Conservation (phyloP, 35 echinoderm and acorn worm genomes). For the Chiridota heheva region DNA sequence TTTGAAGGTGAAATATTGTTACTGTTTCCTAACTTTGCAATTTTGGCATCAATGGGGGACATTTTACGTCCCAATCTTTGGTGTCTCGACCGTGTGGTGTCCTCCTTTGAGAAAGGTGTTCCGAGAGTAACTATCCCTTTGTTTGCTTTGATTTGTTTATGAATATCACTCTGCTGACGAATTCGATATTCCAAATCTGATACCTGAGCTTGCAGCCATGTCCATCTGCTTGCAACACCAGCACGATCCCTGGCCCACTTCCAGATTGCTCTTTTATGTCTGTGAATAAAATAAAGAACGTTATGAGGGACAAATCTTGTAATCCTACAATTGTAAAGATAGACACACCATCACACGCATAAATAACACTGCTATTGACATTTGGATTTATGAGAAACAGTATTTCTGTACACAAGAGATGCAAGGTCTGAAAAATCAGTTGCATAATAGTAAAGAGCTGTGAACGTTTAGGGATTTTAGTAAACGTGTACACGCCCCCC, state of each 20-base stretch:
- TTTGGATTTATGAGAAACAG: too few species aligned
- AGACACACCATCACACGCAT: too few species aligned
- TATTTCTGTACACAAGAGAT: too few species aligned
- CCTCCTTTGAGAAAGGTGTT: conserved; percentile 69
- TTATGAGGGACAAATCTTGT: too few species aligned
- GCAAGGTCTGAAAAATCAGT: too few species aligned
- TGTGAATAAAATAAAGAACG: conserved; percentile 9
- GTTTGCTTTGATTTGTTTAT: conserved; percentile 73
- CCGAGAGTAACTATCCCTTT: conserved; percentile 81
- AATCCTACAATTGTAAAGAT: too few species aligned
- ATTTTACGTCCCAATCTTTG: conserved; percentile 65
- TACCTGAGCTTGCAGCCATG: conserved; percentile 97
- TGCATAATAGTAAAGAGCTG: too few species aligned
- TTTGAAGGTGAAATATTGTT: conserved; percentile 72
- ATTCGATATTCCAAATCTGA: conserved; percentile 92
- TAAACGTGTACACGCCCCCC: too few species aligned
- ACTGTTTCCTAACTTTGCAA: conserved; percentile 67
- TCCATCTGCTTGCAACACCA: conserved; percentile 90
- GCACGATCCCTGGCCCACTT: conserved; percentile 91
- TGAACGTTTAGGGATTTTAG: too few species aligned
- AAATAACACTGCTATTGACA: too few species aligned
- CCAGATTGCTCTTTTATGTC: conserved; percentile 88
- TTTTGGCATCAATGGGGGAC: conserved; percentile 81
- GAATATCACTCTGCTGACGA: conserved; percentile 94
- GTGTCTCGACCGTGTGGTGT: conserved; percentile 15